These are phyloP conservation scores for Gymnothorax reevesii DNA, from an alignment of 2,797 vertebrate species.

Conservation along the genomic window DNA sequence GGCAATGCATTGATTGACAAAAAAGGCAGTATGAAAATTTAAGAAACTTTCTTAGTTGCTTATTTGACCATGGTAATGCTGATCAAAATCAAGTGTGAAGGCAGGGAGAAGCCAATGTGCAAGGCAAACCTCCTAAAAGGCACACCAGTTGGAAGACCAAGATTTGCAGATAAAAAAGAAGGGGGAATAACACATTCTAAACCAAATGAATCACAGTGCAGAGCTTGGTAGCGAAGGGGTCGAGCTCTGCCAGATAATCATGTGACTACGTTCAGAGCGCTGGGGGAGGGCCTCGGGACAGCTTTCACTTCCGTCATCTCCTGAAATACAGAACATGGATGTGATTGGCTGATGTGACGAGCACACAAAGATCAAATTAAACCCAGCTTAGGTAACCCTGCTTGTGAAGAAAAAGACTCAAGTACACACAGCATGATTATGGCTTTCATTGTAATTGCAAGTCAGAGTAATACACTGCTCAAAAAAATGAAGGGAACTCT, in stretches of 20 bases:
- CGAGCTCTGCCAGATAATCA: constrained; percentile 81
- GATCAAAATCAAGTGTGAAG: not conserved
- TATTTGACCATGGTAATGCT: not conserved
- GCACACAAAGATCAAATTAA: not conserved
- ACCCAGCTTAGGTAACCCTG: not conserved
- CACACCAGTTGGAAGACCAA: constrained; percentile 14
- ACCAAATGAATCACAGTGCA: constrained; percentile 58
- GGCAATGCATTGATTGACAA: not conserved
- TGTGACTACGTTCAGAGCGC: constrained; percentile 80
- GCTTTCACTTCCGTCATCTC: constrained; percentile 75
- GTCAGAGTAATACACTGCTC: not conserved
- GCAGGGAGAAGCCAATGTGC: not conserved
- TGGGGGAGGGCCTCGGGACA: constrained; percentile 62
- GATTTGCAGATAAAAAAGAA: not conserved
- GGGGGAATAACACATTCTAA: no score
- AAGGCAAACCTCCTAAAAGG: constrained; percentile 21
- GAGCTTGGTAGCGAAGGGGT: constrained; percentile 59
- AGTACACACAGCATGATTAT: not conserved
- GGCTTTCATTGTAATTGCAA: not conserved
- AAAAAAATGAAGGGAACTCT: no score
- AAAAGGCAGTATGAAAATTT: not conserved
- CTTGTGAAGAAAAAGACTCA: not conserved
- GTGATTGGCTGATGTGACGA: not conserved
- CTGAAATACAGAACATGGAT: constrained; percentile 52
- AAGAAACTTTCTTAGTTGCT: constrained; percentile 1